Percentiles rank a stretch among this genome's conserved stretches.
These are phyloP conservation scores for Gadopsis marmoratus DNA, from an alignment of 2,797 vertebrate genomes.

Conservation along the genomic window DNA sequence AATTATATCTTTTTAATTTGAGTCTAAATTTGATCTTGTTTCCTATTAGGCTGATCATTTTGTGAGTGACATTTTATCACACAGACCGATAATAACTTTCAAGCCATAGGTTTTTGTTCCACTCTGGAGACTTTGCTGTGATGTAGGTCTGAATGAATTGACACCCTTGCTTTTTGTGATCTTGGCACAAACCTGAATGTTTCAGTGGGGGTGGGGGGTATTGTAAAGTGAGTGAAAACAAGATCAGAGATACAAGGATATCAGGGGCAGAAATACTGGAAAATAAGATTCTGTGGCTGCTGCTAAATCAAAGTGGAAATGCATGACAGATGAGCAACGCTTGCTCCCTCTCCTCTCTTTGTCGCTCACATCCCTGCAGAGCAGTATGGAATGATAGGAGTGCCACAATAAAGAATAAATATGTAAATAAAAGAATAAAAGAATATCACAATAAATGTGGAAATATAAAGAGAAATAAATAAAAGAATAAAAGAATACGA, in stretches of 20 bases:
- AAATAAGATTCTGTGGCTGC: conserved; percentile 82
- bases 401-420: no score
- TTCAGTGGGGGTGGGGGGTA: conserved; percentile 5
- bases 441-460: no score
- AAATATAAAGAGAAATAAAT: no score
- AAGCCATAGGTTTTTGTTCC: conserved; percentile 7
- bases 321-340: conserved; percentile 85
- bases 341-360: conserved; percentile 75
- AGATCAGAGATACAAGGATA: conserved; percentile 55
- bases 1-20: neutral
- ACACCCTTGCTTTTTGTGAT: conserved; percentile 41
- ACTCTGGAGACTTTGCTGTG: conserved; percentile 1
- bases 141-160: conserved; percentile 23
- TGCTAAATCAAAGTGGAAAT: conserved; percentile 84
- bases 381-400: no score
- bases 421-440: no score
- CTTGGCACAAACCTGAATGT: conserved; percentile 19
- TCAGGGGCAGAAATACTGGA: conserved; percentile 75
- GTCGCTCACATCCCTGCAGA: conserved; percentile 82
- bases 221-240: conserved; percentile 52
- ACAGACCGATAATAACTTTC: conserved; percentile 26
- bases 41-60: conserved; percentile 6
- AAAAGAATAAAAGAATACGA: no score
- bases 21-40: conserved; percentile 6
- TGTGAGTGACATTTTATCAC: conserved; percentile 3